phyloP scores from a whole-genome alignment of 2,888 invertebrate genomes.

The Pharmacophagus antenor region DNA sequence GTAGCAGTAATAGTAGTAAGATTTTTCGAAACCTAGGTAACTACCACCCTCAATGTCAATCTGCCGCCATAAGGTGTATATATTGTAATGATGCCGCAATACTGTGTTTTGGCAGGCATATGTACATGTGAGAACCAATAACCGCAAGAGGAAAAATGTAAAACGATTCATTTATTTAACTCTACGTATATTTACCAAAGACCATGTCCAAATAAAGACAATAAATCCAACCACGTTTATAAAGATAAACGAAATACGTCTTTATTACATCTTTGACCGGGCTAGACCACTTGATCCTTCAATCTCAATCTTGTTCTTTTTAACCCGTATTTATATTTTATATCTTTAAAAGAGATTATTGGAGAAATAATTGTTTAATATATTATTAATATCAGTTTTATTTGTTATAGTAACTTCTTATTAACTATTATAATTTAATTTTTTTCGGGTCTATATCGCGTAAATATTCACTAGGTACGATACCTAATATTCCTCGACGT shows the following conservation, averaged over 20 bases:
- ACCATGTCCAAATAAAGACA: not conserved
- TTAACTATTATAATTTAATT: no score
- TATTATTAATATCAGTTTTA: no score
- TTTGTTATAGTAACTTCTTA: no score
- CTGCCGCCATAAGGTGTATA: not conserved
- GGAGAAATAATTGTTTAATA: no score
- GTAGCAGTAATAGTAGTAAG: not conserved
- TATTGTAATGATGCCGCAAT: no score
- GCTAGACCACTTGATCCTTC: constrained; percentile 10
- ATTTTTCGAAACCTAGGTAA: no score
- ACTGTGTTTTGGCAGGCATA: not conserved
- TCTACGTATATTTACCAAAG: not conserved
- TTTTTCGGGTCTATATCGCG: no score
- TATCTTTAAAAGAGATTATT: no score
- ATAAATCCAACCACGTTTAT: not conserved
- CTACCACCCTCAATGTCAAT: not conserved
- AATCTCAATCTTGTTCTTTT: not conserved
- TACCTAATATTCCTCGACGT: no score
- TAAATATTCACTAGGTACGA: no score
- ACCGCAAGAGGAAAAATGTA: not conserved
- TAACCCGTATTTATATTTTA: no score
- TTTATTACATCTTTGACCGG: constrained; percentile 10
- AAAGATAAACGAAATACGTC: not conserved
- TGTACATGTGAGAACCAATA: not conserved
- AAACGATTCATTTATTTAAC: not conserved